phyloP scores from a whole-genome alignment of 2,888 invertebrate genomes.

The Cacoxenus indagator region DNA sequence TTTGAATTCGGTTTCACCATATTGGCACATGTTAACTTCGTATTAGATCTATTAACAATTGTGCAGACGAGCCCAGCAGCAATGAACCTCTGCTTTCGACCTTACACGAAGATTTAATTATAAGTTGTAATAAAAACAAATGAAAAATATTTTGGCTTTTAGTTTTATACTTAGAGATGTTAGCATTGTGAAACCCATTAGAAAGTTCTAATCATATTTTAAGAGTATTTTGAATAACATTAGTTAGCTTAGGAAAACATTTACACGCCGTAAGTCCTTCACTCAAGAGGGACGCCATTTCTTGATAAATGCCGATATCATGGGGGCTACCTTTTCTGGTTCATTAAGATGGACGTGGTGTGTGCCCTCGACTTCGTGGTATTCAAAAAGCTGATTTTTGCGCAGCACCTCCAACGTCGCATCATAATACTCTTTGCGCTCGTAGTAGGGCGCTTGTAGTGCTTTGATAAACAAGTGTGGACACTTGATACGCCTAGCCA shows the following conservation, averaged over 20 bases:
- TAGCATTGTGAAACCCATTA: too few relatives aligned
- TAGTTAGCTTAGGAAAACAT: conserved; percentile 33
- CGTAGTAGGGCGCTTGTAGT: conserved; percentile 73
- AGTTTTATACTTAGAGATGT: too few relatives aligned
- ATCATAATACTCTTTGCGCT: conserved; percentile 73
- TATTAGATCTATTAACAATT: too few relatives aligned
- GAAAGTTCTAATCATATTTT: too few relatives aligned
- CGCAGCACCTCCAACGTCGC: conserved; percentile 74
- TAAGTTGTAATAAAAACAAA: too few relatives aligned
- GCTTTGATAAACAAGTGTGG: conserved; percentile 78
- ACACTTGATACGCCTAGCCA: conserved; percentile 74
- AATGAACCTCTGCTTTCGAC: too few relatives aligned
- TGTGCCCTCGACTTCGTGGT: conserved; percentile 76
- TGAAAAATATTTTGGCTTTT: too few relatives aligned
- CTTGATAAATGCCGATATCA: conserved; percentile 75
- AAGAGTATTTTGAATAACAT: neutral
- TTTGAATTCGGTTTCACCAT: too few relatives aligned
- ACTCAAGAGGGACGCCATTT: conserved; percentile 61
- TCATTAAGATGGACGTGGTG: conserved; percentile 84
- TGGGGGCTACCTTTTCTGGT: conserved; percentile 74
- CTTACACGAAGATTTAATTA: too few relatives aligned
- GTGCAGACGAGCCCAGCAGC: too few relatives aligned
- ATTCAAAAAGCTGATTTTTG: conserved; percentile 74
- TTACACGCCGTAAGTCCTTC: too few relatives aligned
- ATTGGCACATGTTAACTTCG: too few relatives aligned